Evolutionary conservation across 1,140 invertebrate genomes (phyloP), one percentile per base, ranked within the genome.

Genomic region (Cheumatopsyche charites): DNA sequence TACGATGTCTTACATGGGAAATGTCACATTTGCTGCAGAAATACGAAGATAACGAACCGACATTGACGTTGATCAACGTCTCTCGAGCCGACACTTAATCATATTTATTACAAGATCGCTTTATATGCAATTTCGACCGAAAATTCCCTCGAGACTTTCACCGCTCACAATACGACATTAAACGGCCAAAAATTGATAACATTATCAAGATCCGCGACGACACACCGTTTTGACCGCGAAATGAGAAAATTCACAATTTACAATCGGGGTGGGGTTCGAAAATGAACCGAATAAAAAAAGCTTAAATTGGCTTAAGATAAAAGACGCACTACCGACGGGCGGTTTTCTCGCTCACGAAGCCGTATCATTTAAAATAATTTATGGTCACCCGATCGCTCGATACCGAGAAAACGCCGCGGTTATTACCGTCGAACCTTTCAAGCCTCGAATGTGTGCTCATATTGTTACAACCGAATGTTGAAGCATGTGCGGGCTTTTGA

Each of bases 361-460:
- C 42, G 43, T 66, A 66, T 66, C 63, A 66, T 66, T 66, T 66
- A 66, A 66, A 66, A 66, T 66, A 66, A 66, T 66, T 66, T 66
- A 66, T 66, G 36, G 43, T 66, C 63, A 11, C 15, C 23, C 17
- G 42, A 42, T 36, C 26, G 61, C n/a, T 4, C 36, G 43, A 66
- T 66, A 42, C 9, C 29, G 3, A 36, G 29, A 4, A 4, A 36
- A n/a, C n/a, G n/a, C n/a, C n/a, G n/a, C n/a, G n/a, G n/a, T n/a
- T n/a, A n/a, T n/a, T n/a, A n/a, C n/a, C n/a, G n/a, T 36, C 9
- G 29, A 36, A 36, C 29, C 3, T 36, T 36, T 36, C 9, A 36
- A 9, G n/a, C n/a, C 29, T 36, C 29, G 29, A 36, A 36, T 36
- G 29, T 9, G 29, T 4, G 9, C 29, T 4, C 29, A 36, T 36